Evolutionary conservation across 1,140 invertebrate species (phyloP).

Genomic region (Xylocopa sonorina): DNA sequence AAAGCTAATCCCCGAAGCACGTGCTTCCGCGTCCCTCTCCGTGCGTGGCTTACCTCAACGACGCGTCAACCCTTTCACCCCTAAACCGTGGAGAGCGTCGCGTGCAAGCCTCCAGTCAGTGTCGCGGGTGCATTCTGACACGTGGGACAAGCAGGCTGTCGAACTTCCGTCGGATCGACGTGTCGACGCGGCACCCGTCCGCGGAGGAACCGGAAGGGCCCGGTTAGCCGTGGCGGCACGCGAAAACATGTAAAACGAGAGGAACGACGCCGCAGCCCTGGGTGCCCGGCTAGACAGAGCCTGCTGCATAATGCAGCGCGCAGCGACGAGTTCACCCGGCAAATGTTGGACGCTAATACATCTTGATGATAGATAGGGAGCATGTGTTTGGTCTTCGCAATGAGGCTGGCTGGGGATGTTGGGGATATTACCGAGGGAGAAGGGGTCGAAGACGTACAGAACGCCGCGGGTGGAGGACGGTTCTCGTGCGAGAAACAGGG

Average conservation of each 20-base stretch:
- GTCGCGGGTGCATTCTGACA: background rate
- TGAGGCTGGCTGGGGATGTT: conserved; percentile 71
- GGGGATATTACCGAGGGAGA: conserved; percentile 62
- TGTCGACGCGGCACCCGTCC: no score
- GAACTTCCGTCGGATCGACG: background rate
- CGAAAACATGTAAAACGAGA: conserved; percentile 57
- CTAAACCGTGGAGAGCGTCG: background rate
- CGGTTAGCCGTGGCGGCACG: conserved; percentile 8
- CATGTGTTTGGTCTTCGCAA: conserved; percentile 81
- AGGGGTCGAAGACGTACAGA: background rate
- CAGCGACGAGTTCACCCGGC: conserved; percentile 77
- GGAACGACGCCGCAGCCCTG: conserved; percentile 17
- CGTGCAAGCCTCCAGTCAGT: background rate
- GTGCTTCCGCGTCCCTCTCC: background rate
- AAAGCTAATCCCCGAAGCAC: conserved; percentile 23
- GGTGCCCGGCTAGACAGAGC: conserved; percentile 42
- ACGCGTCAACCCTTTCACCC: conserved; percentile 24
- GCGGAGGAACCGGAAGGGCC: background rate
- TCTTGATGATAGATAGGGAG: conserved; percentile 82
- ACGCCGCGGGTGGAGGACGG: background rate
- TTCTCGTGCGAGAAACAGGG: background rate
- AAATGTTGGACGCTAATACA: conserved; percentile 81
- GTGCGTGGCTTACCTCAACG: background rate
- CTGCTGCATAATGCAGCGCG: conserved; percentile 79
- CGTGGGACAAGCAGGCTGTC: background rate